These are phyloP conservation scores for Stegostoma tigrinum DNA, from an alignment of 2,113 vertebrate genomes.

Conservation along the genomic window DNA sequence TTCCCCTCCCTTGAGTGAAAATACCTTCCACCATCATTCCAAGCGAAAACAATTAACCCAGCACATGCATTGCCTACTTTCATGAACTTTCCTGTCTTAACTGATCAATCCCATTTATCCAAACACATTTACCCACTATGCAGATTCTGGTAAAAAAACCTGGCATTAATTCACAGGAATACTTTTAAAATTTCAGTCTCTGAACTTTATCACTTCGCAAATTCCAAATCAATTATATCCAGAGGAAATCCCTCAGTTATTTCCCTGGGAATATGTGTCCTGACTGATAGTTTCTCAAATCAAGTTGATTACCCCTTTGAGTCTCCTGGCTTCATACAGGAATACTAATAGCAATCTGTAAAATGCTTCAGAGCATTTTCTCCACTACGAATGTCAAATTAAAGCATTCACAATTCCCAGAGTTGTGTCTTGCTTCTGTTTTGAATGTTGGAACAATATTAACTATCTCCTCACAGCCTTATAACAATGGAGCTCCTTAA, in stretches of 20 bases:
- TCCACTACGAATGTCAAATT: background rate
- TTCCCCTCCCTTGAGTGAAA: background rate
- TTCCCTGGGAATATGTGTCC: background rate
- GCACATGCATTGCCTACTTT: background rate
- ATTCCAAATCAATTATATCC: background rate
- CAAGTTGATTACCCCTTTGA: background rate
- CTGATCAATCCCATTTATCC: background rate
- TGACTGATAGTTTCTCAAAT: background rate
- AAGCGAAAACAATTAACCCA: background rate
- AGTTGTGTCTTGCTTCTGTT: background rate
- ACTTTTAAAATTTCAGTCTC: background rate
- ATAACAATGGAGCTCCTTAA: background rate
- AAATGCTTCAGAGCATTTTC: conserved; percentile 22
- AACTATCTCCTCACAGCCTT: background rate
- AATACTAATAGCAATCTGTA: conserved; percentile 9
- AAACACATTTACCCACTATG: background rate
- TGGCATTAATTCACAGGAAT: background rate
- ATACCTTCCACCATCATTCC: background rate
- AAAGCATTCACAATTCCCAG: background rate
- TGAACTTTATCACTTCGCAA: background rate
- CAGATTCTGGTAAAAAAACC: background rate
- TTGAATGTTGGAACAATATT: conserved; percentile 4
- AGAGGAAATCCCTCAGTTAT: background rate
- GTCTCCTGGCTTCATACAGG: background rate
- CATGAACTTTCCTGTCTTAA: background rate